Conservation (phyloP, 2,113 vertebrate genomes). For the Syngnathus typhle region DNA sequence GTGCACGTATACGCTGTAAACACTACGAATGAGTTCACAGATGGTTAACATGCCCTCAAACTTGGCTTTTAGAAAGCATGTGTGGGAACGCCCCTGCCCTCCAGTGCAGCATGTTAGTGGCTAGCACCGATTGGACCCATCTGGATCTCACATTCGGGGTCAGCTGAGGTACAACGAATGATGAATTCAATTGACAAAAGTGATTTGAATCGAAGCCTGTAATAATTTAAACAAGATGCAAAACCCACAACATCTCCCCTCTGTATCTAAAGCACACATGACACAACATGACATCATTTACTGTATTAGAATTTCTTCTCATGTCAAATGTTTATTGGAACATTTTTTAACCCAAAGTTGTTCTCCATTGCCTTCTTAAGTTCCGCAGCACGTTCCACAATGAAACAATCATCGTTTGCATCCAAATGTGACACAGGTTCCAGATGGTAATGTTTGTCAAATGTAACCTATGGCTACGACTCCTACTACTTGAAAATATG, state of each 20-base stretch:
- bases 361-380: not conserved
- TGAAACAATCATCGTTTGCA: not conserved
- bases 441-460: not conserved
- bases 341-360: not conserved
- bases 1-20: slow-evolving; percentile 1
- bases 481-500: too few species aligned
- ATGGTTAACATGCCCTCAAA: slow-evolving; percentile 25
- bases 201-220: not conserved
- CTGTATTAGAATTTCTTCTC: not conserved
- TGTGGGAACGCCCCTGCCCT: not conserved
- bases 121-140: slow-evolving; percentile 15
- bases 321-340: not conserved
- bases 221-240: not conserved
- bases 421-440: not conserved
- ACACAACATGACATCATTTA: not conserved
- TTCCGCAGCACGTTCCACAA: not conserved
- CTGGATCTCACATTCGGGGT: slow-evolving; percentile 22
- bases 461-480: not conserved
- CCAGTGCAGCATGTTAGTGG: slow-evolving; percentile 18
- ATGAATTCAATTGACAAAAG: not conserved
- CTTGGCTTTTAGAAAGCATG: not conserved
- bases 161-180: slow-evolving; percentile 14
- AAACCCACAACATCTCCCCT: not conserved
- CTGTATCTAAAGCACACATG: not conserved
- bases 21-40: slow-evolving; percentile 25